Evolutionary conservation across 2,888 invertebrate species (phyloP).

Genomic region (Tricholauxania praeusta): DNA sequence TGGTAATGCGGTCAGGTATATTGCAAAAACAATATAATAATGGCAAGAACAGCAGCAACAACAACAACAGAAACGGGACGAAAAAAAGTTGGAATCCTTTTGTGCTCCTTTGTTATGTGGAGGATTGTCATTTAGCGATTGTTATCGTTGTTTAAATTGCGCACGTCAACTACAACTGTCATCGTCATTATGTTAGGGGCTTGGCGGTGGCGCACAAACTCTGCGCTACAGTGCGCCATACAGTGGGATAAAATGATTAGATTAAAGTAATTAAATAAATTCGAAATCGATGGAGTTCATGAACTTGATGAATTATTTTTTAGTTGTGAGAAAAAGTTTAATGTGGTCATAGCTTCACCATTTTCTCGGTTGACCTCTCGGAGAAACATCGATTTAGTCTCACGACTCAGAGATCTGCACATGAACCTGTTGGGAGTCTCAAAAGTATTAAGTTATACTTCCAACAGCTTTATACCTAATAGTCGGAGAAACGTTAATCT

Average conservation of each 20-base stretch:
- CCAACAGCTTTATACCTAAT: too few species aligned
- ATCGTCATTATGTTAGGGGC: constrained; percentile 46
- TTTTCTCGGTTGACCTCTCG: too few species aligned
- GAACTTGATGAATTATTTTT: too few species aligned
- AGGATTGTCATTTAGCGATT: constrained; percentile 50
- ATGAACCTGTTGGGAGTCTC: too few species aligned
- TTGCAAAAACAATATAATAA: not conserved
- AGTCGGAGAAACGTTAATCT: too few species aligned
- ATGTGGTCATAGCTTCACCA: too few species aligned
- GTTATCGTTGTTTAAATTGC: constrained; percentile 56
- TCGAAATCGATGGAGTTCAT: too few species aligned
- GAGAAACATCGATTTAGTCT: too few species aligned
- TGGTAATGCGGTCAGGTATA: not conserved
- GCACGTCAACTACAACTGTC: constrained; percentile 56
- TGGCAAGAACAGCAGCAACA: not conserved
- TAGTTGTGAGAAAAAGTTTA: too few species aligned
- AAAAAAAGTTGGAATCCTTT: constrained; percentile 32
- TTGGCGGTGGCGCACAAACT: not conserved
- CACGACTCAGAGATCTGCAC: too few species aligned
- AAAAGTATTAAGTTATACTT: too few species aligned
- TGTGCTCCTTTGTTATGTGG: constrained; percentile 45
- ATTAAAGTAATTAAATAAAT: too few species aligned
- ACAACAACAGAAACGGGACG: not conserved
- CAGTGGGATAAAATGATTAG: not conserved
- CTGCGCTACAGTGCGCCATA: not conserved